phyloP scores from a whole-genome alignment of 2,113 vertebrate species.

The Bos javanicus region DNA sequence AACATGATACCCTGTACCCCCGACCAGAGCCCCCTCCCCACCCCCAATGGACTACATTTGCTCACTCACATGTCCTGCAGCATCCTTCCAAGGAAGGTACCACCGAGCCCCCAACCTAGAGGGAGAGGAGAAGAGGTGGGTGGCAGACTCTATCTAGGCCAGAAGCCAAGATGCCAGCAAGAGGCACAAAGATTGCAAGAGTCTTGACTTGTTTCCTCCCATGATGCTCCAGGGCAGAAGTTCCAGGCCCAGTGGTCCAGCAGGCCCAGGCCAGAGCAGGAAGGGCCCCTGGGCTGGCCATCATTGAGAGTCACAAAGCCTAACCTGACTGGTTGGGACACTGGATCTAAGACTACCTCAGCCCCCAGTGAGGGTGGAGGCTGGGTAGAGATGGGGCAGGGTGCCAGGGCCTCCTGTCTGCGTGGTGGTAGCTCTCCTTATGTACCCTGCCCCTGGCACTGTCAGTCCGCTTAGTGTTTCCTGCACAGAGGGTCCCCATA shows the following conservation, averaged over 20 bases:
- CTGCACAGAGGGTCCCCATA: neutral
- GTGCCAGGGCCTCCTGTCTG: neutral
- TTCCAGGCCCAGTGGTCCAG: neutral
- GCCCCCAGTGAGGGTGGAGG: neutral
- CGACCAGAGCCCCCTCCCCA: neutral
- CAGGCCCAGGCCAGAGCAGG: neutral
- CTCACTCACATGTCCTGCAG: constrained; percentile 97
- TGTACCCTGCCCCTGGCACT: accelerated
- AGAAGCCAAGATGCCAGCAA: neutral
- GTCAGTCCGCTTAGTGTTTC: neutral
- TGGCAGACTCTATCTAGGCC: neutral
- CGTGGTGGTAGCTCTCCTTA: neutral
- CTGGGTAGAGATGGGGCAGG: neutral
- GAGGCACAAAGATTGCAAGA: neutral
- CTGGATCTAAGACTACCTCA: neutral
- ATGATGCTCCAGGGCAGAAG: neutral
- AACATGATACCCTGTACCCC: neutral
- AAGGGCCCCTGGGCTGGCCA: neutral
- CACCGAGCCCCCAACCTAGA: constrained; percentile 92
- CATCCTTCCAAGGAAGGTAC: constrained; percentile 96
- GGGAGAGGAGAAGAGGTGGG: neutral
- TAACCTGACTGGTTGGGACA: neutral
- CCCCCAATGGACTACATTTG: neutral
- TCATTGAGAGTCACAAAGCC: neutral
- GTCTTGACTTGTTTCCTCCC: neutral